Base-by-base conservation (phyloP, 2,113 vertebrate species). In the Pantherophis guttatus region DNA sequence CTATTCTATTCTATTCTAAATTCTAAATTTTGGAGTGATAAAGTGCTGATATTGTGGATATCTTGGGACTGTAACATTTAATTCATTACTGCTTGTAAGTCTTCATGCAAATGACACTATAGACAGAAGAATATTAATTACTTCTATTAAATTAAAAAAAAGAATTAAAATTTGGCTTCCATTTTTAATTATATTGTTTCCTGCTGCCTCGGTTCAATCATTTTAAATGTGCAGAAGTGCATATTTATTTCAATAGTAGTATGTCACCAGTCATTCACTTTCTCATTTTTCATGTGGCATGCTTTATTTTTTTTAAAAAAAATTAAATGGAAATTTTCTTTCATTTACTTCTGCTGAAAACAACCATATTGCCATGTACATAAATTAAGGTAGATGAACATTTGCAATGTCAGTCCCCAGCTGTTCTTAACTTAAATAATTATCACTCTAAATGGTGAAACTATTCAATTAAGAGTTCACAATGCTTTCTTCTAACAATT, bases 401-500 rank as follows among this genome's bases (percentile, higher is more conserved):
- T 96, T 97, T 97, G 96, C 95, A 94, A 95, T 98, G 96, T 97
- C 97, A 97, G 93, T 88, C 96, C 95, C 92, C 97, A 98, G 97
- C 95, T 98, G 97, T 96, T 98, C 96, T 97, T 94, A 96, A 96
- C 95, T 96, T 97, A 96, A 97, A 96, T 97, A 97, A 97, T 98
- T 96, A 95, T 93, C 70, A 90, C 90, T 96, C 93, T 93, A 96
- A 96, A 95, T 96, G 93, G 91, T 95, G 95, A 62, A 96, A 93
- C 94, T 96, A 93, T 97, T 97, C 92, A 96, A 95, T 97, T 96
- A 96, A 92, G 90, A 92, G 86, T 92, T 93, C 91, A 96, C 95
- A 96, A 57, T 48, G 87, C 85, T 95, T 96, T 87, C 88, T 96
- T 92, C 90, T 87, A 92, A 86, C 81, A 88, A 92, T 96, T 95